Evolutionary conservation across 2,888 invertebrate genomes (phyloP).

Genomic region (Aporophyla lueneburgensis): DNA sequence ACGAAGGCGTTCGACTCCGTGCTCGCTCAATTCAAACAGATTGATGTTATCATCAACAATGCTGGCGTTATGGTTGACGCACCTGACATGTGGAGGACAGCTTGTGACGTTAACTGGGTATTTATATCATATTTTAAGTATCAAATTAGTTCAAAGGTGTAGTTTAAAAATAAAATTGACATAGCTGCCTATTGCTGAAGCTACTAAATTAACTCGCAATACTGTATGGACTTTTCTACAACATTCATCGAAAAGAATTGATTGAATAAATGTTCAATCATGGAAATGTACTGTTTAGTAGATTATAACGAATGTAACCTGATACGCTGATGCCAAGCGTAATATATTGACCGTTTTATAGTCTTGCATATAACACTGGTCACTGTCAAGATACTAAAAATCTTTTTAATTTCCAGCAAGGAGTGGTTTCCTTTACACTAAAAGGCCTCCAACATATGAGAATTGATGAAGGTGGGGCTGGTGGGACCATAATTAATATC

Average conservation of each 20-base stretch:
- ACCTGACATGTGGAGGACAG: slow-evolving; percentile 71
- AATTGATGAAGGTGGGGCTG: slow-evolving; percentile 73
- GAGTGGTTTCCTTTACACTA: slow-evolving; percentile 84
- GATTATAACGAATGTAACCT: not conserved
- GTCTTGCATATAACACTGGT: not conserved
- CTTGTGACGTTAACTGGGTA: slow-evolving; percentile 78
- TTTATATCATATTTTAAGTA: no score
- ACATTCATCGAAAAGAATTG: not conserved
- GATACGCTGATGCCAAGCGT: not conserved
- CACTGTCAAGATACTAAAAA: no score
- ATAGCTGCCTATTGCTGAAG: not conserved
- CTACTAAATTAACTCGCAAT: not conserved
- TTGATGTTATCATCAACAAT: slow-evolving; percentile 79
- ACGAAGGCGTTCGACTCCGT: slow-evolving; percentile 70
- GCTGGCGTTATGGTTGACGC: slow-evolving; percentile 78
- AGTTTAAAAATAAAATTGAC: not conserved
- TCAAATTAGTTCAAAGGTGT: no score
- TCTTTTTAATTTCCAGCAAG: slow-evolving; percentile 77
- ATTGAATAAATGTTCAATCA: not conserved
- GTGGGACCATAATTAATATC: slow-evolving; percentile 78
- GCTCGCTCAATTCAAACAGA: slow-evolving; percentile 65
- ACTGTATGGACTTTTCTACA: not conserved
- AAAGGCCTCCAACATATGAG: slow-evolving; percentile 76
- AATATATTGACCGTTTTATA: not conserved
- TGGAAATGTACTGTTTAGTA: not conserved